These are phyloP conservation scores for Notamacropus eugenii DNA, from an alignment of 2,797 vertebrate genomes.

Conservation along the genomic window DNA sequence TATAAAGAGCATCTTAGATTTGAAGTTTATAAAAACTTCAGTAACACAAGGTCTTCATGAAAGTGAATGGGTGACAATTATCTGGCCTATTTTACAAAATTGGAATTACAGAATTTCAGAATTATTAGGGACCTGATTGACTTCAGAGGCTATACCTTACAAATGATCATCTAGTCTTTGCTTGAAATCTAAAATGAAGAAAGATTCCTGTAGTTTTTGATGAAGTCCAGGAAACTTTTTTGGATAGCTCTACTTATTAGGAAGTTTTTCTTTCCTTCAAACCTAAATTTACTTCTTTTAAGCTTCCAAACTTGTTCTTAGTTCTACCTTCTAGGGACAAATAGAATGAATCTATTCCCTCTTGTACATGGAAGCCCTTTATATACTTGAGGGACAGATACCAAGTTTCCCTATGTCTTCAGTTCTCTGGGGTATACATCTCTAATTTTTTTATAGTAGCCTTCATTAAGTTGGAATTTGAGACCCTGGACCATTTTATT, in stretches of 20 bases:
- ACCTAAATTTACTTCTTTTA: neutral
- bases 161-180: neutral
- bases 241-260: neutral
- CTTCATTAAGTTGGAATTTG: neutral
- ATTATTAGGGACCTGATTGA: conserved; percentile 14
- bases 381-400: neutral
- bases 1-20: conserved; percentile 8
- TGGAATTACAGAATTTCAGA: conserved; percentile 23
- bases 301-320: neutral
- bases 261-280: neutral
- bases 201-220: neutral
- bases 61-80: conserved; percentile 7
- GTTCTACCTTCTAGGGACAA: neutral
- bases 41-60: neutral
- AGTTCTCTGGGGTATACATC: neutral
- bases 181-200: neutral
- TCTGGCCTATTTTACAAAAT: conserved; percentile 23
- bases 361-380: neutral
- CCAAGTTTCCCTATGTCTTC: neutral
- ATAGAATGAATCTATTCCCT: neutral
- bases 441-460: neutral
- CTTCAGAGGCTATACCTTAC: neutral
- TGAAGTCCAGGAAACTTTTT: neutral
- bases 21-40: conserved; percentile 40
- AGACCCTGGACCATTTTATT: neutral